phyloP scores from a whole-genome alignment of 2,797 vertebrate species.

The Brotula barbata region DNA sequence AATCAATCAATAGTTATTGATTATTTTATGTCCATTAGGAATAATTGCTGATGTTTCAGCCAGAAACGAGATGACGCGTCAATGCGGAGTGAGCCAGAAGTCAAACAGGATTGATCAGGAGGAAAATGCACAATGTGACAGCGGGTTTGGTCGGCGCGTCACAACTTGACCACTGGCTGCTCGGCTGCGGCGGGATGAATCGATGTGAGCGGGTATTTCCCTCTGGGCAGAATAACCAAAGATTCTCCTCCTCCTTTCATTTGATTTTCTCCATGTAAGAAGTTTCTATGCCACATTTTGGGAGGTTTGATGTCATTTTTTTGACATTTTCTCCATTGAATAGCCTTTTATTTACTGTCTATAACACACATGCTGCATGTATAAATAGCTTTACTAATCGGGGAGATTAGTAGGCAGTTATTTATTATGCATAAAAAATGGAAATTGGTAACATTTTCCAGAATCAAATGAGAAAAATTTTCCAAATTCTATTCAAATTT shows the following conservation, averaged over 20 bases:
- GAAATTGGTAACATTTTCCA: no score
- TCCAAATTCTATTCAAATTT: no score
- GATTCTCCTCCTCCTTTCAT: background rate
- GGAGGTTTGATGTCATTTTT: no score
- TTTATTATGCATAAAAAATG: no score
- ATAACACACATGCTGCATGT: no score
- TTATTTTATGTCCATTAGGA: conserved; percentile 59
- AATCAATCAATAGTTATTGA: conserved; percentile 57
- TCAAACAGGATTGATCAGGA: conserved; percentile 42
- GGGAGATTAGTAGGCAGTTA: no score
- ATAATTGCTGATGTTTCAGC: conserved; percentile 62
- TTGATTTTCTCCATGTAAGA: background rate
- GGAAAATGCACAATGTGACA: conserved; percentile 36
- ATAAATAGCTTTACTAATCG: no score
- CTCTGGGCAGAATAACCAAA: background rate
- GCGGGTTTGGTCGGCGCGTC: conserved; percentile 29
- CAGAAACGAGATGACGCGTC: conserved; percentile 40
- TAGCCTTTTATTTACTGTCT: no score
- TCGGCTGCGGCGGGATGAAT: conserved; percentile 6
- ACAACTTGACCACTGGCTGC: conserved; percentile 35
- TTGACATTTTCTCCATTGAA: no score
- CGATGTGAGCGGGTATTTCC: background rate
- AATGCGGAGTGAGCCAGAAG: conserved; percentile 23
- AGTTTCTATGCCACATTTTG: no score
- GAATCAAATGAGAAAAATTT: no score